Conservation (phyloP, 2,797 vertebrate species). For the Pachyuromys duprasi region DNA sequence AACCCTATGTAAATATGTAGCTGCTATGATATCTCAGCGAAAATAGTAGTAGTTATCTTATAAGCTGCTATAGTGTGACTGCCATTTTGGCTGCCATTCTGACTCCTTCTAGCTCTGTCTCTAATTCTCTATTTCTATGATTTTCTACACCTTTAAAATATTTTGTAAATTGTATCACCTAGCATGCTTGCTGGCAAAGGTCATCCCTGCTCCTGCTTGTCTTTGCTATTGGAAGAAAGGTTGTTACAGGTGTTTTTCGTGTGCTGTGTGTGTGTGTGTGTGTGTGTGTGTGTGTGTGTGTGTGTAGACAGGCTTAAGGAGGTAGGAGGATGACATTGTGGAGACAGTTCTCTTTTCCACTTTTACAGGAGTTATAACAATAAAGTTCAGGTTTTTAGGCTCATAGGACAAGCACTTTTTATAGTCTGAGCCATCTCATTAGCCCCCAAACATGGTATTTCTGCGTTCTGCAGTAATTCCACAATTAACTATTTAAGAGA, state of each 20-base stretch:
- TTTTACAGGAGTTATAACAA: not conserved
- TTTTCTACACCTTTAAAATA: not conserved
- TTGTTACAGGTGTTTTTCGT: not conserved
- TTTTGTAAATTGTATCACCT: not conserved
- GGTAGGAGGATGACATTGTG: fast-evolving
- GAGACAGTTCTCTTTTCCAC: not conserved
- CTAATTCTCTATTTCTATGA: not conserved
- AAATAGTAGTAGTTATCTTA: not conserved
- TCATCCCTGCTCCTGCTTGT: not conserved
- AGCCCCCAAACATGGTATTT: not conserved
- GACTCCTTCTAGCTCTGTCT: not conserved
- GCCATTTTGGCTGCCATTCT: no score
- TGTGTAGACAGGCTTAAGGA: not conserved
- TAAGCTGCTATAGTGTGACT: not conserved
- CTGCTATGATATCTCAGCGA: not conserved
- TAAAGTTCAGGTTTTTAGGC: not conserved
- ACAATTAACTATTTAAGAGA: not conserved
- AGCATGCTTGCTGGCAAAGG: not conserved
- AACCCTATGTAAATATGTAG: not conserved
- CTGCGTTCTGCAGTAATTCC: not conserved
- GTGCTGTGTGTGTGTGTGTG: not conserved
- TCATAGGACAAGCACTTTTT: not conserved
- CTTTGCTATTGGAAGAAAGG: not conserved
- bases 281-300: not conserved
- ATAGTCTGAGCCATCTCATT: not conserved